A percentile compares a stretch with the other conserved stretches of the same genome.
These are phyloP conservation scores for Julus scanicus DNA, from an alignment of 2,888 invertebrate genomes.

Conservation along the genomic window DNA sequence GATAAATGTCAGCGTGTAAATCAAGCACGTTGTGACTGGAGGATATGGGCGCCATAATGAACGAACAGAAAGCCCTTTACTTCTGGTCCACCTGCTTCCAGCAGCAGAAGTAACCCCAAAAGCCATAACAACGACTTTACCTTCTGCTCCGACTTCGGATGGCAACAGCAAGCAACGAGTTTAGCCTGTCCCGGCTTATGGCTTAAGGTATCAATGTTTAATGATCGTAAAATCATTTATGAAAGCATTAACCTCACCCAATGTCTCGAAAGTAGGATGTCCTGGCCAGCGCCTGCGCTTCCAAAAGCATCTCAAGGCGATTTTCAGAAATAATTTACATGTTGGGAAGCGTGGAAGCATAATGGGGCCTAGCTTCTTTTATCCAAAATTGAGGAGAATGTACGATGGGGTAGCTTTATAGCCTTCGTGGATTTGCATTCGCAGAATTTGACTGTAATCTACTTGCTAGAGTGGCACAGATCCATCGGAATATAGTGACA, in stretches of 20 bases:
- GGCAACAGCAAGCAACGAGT: neutral
- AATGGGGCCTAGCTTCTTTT: neutral
- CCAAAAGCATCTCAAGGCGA: neutral
- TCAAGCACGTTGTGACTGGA: neutral
- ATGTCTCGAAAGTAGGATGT: neutral
- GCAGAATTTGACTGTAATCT: constrained; percentile 23
- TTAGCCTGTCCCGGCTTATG: neutral
- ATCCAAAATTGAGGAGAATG: neutral
- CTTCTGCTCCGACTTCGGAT: neutral
- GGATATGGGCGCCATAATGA: constrained; percentile 13
- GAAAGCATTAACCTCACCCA: constrained; percentile 31
- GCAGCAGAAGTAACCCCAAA: neutral
- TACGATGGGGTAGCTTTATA: constrained; percentile 8
- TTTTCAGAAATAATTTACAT: constrained; percentile 30
- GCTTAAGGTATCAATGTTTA: constrained; percentile 43
- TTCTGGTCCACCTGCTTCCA: constrained; percentile 32
- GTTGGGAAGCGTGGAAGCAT: neutral
- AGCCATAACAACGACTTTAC: neutral
- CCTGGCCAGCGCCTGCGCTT: neutral
- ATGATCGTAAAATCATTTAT: constrained; percentile 45
- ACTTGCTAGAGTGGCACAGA: neutral
- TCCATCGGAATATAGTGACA: neutral
- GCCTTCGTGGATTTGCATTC: constrained; percentile 11
- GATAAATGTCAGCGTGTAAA: constrained; percentile 39
- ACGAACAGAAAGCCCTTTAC: constrained; percentile 16